A percentile compares a stretch with the other conserved stretches of the same genome.
Conservation (phyloP, 2,113 vertebrate species). For the Pogonocichla stellata region DNA sequence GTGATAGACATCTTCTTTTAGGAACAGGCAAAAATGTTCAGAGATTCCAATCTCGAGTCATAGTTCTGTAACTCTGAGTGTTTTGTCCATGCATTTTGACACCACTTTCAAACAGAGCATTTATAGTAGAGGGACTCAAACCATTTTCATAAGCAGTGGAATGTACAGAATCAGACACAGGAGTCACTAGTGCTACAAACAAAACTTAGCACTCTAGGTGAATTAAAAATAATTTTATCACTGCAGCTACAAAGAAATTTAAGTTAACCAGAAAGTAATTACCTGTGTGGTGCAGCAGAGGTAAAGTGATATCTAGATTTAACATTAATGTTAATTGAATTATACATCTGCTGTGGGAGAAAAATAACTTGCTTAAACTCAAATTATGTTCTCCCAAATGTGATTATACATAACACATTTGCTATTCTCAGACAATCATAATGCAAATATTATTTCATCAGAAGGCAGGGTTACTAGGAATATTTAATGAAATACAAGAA, state of each 20-base stretch:
- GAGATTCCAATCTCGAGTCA: background rate
- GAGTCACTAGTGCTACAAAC: background rate
- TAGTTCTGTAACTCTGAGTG: background rate
- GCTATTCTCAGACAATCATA: background rate
- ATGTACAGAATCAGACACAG: background rate
- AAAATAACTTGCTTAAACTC: slow-evolving; percentile 1
- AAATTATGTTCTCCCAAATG: slow-evolving; percentile 14
- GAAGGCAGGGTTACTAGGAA: background rate
- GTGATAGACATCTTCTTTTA: background rate
- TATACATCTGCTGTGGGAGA: slow-evolving; percentile 15
- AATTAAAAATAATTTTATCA: background rate
- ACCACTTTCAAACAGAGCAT: background rate
- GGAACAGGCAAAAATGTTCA: background rate
- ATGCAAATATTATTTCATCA: slow-evolving; percentile 37
- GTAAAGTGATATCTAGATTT: slow-evolving; percentile 19
- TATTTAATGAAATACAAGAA: background rate
- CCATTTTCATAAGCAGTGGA: background rate
- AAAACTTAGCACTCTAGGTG: background rate
- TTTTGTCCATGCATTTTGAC: background rate
- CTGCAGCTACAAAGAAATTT: slow-evolving; percentile 42
- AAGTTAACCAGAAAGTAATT: slow-evolving; percentile 41
- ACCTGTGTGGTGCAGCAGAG: background rate
- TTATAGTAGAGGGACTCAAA: background rate
- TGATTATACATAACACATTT: slow-evolving; percentile 18
- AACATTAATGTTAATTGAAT: slow-evolving; percentile 55